Base-by-base conservation (phyloP, 2,113 vertebrate species). In the Malurus melanocephalus region DNA sequence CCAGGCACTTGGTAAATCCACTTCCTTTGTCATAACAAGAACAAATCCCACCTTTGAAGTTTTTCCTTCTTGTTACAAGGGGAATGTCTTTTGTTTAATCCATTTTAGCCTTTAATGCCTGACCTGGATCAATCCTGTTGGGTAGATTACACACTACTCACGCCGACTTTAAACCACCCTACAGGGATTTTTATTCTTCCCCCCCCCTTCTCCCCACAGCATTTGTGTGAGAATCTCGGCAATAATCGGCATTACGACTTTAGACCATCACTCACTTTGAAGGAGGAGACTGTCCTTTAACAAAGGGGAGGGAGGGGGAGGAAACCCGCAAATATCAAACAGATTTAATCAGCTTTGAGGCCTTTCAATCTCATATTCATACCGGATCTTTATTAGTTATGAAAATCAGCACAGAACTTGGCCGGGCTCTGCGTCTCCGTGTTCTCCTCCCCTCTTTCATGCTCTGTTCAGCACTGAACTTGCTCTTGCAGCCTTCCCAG, bases 21-120 rank as follows among this genome's bases (percentile, higher is more conserved):
- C 96, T 97, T 93, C 94, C 95, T 98, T 97, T 98, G 97, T 97
- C 97, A 95, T 94, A 97, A 96, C 95, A 96, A 96, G 97, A 96
- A 96, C 96, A 98, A 98, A 98, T 97, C 96, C 96, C 94, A 97
- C 94, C 97, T 98, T 98, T 98, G 98, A 98, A 98, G 97, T 97
- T 96, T 97, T 95, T 73, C 96, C 92, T 96, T 95, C 96, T 97
- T 98, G 96, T 98, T 97, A 96, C 96, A 97, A 97, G 96, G 96
- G 96, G 94, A 96, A 96, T 95, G 96, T 95, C 97, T 98, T 97
- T 97, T 97, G 97, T 98, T 97, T 98, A 98, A 98, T 98, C 98
- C 97, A 97, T 96, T 98, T 97, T 97, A 98, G 97, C 96, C 95
- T 96, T 98, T 98, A 98, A 98, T 97, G 95, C 97, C 96, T 96